These are phyloP conservation scores for Heliornis fulica DNA, from an alignment of 2,113 vertebrate genomes.

Conservation along the genomic window DNA sequence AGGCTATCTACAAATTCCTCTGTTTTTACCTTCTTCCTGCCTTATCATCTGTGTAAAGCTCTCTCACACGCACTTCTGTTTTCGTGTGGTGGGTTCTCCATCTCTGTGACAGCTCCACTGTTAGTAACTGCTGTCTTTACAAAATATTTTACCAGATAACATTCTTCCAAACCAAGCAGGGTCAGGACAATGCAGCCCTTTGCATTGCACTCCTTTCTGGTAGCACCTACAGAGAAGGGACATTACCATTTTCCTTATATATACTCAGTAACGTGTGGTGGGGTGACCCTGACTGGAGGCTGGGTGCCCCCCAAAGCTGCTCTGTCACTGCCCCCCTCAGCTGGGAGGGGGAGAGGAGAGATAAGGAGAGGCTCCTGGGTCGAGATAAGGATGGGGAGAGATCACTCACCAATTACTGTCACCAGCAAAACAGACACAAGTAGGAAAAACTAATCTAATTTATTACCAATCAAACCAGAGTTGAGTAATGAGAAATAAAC, in stretches of 20 bases:
- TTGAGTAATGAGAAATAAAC: no score
- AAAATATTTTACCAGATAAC: not conserved
- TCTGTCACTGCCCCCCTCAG: no score
- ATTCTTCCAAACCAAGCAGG: not conserved
- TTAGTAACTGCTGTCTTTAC: not conserved
- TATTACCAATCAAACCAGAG: no score
- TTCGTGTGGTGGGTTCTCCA: not conserved
- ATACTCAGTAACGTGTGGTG: not conserved
- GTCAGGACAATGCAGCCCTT: not conserved
- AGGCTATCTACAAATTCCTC: not conserved
- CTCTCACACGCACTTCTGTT: rapidly evolving
- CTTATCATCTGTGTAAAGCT: not conserved
- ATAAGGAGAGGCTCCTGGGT: no score
- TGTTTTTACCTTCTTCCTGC: not conserved
- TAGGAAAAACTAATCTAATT: no score
- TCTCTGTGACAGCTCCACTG: not conserved
- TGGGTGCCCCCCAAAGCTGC: no score
- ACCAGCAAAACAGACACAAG: no score
- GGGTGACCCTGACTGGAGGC: no score
- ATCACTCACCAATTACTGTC: no score
- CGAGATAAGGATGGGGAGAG: no score
- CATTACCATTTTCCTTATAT: not conserved
- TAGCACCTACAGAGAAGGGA: not conserved
- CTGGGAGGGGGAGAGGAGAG: no score
- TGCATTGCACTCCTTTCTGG: not conserved